Percentiles rank a stretch among this genome's conserved stretches.
Evolutionary conservation across 2,113 vertebrate genomes (phyloP).

Genomic region (Eonycteris spelaea): DNA sequence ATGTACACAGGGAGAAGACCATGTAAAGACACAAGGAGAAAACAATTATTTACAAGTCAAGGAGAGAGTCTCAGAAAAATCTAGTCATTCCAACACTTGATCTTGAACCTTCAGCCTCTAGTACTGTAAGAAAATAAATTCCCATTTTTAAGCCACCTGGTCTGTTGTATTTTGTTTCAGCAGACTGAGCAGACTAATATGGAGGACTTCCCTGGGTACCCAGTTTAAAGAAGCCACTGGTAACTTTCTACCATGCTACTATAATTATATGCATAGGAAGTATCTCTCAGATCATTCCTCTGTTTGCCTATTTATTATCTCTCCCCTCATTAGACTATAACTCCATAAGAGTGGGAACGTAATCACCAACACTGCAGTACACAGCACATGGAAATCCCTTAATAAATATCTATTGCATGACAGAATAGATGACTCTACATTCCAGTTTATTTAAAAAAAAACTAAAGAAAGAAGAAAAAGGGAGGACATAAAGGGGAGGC

Average conservation of each 20-base stretch:
- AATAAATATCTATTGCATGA: background rate
- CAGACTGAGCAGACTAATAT: background rate
- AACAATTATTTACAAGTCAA: background rate
- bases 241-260: background rate
- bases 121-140: background rate
- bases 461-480: background rate
- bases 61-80: background rate
- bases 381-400: background rate
- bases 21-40: background rate
- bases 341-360: background rate
- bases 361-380: background rate
- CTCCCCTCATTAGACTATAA: too few species aligned
- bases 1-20: too few species aligned
- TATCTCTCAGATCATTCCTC: background rate
- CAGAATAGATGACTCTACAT: background rate
- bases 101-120: background rate
- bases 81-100: background rate
- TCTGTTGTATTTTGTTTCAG: background rate
- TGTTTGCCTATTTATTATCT: background rate
- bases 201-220: background rate
- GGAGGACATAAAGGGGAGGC: constrained; percentile 17
- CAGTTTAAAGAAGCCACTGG: background rate
- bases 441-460: constrained; percentile 25
- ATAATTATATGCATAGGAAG: too few species aligned
- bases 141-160: background rate